Conservation (phyloP, 1,140 invertebrate species). For the Agrilus planipennis region DNA sequence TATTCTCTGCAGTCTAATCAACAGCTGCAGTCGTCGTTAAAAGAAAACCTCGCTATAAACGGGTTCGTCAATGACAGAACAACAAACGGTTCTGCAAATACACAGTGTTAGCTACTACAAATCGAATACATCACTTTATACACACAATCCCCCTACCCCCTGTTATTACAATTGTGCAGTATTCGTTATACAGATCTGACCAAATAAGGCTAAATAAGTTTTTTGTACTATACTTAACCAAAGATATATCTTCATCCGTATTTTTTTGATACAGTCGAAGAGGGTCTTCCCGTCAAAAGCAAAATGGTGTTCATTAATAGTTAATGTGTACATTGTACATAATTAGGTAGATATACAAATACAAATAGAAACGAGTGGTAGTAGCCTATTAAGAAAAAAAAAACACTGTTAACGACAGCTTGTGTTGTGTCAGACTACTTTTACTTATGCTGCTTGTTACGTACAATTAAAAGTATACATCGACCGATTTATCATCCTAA, state of each 20-base stretch:
- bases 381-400: constrained; percentile 1
- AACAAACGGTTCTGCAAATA: constrained; percentile 28
- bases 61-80: constrained; percentile 27
- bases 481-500: too few relatives aligned
- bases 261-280: constrained; percentile 12
- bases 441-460: too few relatives aligned
- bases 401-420: not conserved
- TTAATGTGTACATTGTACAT: constrained; percentile 10
- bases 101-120: constrained; percentile 24
- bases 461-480: too few relatives aligned
- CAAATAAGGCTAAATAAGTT: constrained; percentile 7
- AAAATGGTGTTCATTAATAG: constrained; percentile 16
- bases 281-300: constrained; percentile 9
- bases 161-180: constrained; percentile 16
- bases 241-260: constrained; percentile 29
- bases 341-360: constrained; percentile 7
- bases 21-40: too few relatives aligned
- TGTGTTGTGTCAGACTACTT: not conserved
- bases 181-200: constrained; percentile 15
- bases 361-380: not conserved
- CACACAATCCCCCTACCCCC: too few relatives aligned
- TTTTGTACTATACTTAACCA: constrained; percentile 19
- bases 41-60: too few relatives aligned
- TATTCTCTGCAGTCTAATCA: too few relatives aligned
- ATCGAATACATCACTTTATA: too few relatives aligned